phyloP scores from a whole-genome alignment of 2,888 invertebrate species.

The Platypus cylindrus region DNA sequence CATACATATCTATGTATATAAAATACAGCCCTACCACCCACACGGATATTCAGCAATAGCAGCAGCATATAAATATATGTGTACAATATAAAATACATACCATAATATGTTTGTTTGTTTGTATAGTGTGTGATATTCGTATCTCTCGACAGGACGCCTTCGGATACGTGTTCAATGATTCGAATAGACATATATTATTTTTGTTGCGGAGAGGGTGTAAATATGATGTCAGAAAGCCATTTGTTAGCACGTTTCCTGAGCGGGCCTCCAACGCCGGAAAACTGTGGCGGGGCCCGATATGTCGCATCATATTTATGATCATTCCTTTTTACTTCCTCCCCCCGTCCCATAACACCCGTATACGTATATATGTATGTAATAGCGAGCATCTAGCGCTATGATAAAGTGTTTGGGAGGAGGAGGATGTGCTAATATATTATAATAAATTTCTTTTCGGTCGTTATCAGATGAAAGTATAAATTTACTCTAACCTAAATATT shows the following conservation, averaged over 20 bases:
- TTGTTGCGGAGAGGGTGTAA: slow-evolving; percentile 36
- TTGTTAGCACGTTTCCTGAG: slow-evolving; percentile 34
- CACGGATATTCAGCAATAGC: no score
- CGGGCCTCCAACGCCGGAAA: slow-evolving; percentile 33
- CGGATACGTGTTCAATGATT: slow-evolving; percentile 34
- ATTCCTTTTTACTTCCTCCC: slow-evolving; percentile 3
- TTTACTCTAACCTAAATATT: no score
- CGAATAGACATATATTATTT: slow-evolving; percentile 37
- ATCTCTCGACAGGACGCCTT: slow-evolving; percentile 29
- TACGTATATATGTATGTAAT: no score
- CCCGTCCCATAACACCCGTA: no score
- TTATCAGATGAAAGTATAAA: no score
- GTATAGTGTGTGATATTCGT: slow-evolving; percentile 19
- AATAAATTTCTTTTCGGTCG: background rate
- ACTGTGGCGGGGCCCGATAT: slow-evolving; percentile 34
- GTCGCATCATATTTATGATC: slow-evolving; percentile 35
- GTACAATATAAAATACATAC: no score
- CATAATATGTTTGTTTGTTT: slow-evolving; percentile 15
- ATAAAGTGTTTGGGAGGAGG: no score
- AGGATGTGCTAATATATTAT: no score
- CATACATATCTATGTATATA: no score
- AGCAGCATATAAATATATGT: no score
- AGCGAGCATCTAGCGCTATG: no score
- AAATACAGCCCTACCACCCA: no score
- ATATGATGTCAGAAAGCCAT: slow-evolving; percentile 37